A percentile compares a stretch with the other conserved stretches of the same genome.
Evolutionary conservation across 2,797 vertebrate species (phyloP).

Genomic region (Scolopax bukidnonensis): DNA sequence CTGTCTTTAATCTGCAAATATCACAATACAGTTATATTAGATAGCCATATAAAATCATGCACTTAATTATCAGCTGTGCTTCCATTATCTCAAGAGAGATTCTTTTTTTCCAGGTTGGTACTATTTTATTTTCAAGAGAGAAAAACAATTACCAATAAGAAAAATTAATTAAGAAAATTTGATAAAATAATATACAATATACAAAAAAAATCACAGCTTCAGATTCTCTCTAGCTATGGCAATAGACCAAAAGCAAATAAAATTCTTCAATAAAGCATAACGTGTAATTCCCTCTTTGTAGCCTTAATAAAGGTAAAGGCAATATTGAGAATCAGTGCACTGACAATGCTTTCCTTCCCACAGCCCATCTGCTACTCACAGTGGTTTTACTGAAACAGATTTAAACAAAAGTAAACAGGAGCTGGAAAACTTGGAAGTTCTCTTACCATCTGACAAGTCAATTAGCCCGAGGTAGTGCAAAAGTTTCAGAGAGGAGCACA

Average conservation of each 20-base stretch:
- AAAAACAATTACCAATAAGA: background rate
- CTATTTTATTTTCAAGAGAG: background rate
- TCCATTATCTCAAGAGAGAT: background rate
- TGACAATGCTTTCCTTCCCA: background rate
- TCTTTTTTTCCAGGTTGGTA: background rate
- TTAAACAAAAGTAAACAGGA: constrained; percentile 14
- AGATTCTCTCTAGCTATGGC: background rate
- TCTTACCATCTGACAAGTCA: constrained; percentile 81
- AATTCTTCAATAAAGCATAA: background rate
- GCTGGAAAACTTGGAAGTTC: constrained; percentile 14
- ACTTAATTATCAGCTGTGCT: background rate
- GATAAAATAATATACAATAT: background rate
- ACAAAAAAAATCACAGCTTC: background rate
- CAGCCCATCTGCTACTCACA: background rate
- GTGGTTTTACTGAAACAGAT: background rate
- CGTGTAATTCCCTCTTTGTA: background rate
- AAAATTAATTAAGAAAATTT: background rate
- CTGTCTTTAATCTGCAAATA: background rate
- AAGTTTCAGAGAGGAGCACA: constrained; percentile 82
- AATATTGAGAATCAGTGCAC: background rate
- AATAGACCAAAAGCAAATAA: background rate
- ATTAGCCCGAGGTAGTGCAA: constrained; percentile 81
- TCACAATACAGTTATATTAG: background rate
- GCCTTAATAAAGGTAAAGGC: background rate
- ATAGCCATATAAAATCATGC: background rate